Evolutionary conservation across 2,113 vertebrate species (phyloP), one percentile per base, ranked within the genome.

Genomic region (Engystomops pustulosus): DNA sequence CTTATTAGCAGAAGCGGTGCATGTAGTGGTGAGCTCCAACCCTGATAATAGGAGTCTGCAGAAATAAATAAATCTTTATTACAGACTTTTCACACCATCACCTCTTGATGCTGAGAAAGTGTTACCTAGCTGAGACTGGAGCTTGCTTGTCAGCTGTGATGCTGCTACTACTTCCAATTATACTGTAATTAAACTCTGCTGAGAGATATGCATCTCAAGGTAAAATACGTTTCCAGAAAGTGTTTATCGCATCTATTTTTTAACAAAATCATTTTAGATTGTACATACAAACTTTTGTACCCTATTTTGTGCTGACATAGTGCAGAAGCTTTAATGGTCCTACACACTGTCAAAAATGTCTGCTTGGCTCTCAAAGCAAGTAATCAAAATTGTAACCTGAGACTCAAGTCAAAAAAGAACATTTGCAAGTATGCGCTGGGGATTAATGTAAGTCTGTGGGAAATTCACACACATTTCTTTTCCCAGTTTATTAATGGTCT

Each of bases 41-140:
- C 30, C 60, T 65, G 2, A 60, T 67, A 69, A 69, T 68, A 68
- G 36, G 30, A 34, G 17, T 38, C 36, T 38, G 62, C 6, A n/a
- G 68, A 20, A 67, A 67, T 30, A 67, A 67, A 44, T 70, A 70
- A 70, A 70, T 38, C 36, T 70, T 70, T 41, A 70, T 70, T 70
- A 44, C 36, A 41, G 20, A 70, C 36, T 70, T n/a, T 69, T 70
- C 68, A 44, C 68, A 70, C 36, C 36, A 44, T 70, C 41, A 70
- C 68, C 36, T 70, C 36, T 41, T 44, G 34, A 70, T 44, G 34
- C 68, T 70, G 20, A n/a, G 68, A 44, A 70, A 23, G 68, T 70
- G 36, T 67, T 67, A 67, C 30, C 32, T 32, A 67, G 32, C 62
- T 36, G 62, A 67, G 62, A 36, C 6, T 20, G 32, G 2, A 67